These are phyloP conservation scores for Tethea ocularis DNA, from an alignment of 2,888 invertebrate species.

Conservation along the genomic window DNA sequence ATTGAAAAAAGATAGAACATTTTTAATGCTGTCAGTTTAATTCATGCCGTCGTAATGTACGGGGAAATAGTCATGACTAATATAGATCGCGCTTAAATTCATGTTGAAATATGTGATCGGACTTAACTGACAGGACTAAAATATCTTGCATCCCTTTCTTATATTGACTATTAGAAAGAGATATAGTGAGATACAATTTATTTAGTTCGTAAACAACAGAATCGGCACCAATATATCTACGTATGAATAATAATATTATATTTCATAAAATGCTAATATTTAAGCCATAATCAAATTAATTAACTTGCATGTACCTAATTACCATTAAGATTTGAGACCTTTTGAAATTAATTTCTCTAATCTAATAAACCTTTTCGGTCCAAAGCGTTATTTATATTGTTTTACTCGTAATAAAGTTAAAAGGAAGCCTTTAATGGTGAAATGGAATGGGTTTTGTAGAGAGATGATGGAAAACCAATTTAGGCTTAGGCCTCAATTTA, in stretches of 20 bases:
- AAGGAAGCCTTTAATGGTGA: not conserved
- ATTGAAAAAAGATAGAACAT: too few relatives aligned
- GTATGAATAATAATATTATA: not conserved
- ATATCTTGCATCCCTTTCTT: too few relatives aligned
- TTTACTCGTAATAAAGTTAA: not conserved
- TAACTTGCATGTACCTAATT: not conserved
- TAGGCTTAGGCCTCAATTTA: not conserved
- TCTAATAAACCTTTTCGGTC: not conserved
- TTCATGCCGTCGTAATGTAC: too few relatives aligned
- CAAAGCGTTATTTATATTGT: not conserved
- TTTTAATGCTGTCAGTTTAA: too few relatives aligned
- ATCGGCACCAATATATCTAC: too few relatives aligned
- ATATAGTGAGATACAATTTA: too few relatives aligned
- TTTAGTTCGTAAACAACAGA: too few relatives aligned
- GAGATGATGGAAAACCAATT: not conserved
- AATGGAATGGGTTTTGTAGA: not conserved
- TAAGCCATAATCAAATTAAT: not conserved
- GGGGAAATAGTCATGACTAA: too few relatives aligned
- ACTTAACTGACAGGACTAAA: too few relatives aligned
- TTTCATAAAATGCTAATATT: not conserved
- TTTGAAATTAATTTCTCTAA: not conserved
- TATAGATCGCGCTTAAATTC: too few relatives aligned
- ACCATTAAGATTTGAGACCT: not conserved
- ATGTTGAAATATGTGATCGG: too few relatives aligned
- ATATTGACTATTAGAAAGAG: too few relatives aligned